These are phyloP conservation scores for Microtus montanus DNA, from an alignment of 2,113 vertebrate genomes.

Conservation along the genomic window DNA sequence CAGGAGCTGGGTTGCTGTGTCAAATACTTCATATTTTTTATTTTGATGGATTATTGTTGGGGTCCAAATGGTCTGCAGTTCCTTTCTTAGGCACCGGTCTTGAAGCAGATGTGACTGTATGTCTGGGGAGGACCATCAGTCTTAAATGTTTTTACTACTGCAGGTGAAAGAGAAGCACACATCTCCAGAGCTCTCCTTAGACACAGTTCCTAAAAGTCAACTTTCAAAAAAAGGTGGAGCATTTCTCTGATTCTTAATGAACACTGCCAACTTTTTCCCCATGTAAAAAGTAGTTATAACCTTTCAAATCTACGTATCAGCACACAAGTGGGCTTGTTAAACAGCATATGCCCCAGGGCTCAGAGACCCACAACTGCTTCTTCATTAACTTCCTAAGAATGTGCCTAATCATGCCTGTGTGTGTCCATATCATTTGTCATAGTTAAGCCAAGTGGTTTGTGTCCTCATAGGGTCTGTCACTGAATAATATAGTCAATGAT, in stretches of 20 bases:
- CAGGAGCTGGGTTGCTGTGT: neutral
- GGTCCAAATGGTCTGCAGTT: neutral
- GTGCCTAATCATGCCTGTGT: neutral
- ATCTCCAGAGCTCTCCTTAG: neutral
- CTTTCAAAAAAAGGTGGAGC: neutral
- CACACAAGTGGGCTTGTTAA: neutral
- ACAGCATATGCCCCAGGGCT: neutral
- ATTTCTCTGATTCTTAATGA: slow-evolving; percentile 14
- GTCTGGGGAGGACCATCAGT: neutral
- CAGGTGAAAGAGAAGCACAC: neutral
- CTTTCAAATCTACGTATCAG: slow-evolving; percentile 1
- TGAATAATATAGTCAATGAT: neutral
- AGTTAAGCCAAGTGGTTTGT: neutral
- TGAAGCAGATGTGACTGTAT: neutral
- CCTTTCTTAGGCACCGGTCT: neutral
- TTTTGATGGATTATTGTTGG: slow-evolving; percentile 1
- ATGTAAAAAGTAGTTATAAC: neutral
- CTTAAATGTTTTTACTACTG: neutral
- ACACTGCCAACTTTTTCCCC: neutral
- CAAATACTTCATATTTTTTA: neutral
- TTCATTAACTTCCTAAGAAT: neutral
- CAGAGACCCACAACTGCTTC: neutral
- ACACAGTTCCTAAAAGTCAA: neutral
- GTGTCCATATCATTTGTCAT: neutral
- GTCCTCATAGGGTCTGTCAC: too few species aligned